Evolutionary conservation across 2,888 invertebrate genomes (phyloP).

Genomic region (Cheilosia urbana): DNA sequence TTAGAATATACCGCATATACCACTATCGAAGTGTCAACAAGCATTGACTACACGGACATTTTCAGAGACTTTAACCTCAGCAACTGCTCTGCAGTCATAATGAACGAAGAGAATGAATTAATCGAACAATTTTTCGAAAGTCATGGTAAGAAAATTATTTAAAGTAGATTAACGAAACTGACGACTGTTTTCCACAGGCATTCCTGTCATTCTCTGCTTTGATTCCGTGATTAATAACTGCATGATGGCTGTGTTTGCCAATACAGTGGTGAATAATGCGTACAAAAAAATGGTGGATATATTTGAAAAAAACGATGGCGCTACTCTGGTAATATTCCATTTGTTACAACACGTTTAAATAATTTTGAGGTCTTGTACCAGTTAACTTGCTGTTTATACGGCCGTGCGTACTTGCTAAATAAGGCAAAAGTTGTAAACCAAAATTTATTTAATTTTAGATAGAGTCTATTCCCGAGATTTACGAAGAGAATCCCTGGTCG

Average conservation of each 20-base stretch:
- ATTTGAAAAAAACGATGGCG: constrained; percentile 62
- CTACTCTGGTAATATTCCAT: constrained; percentile 49
- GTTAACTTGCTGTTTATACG: no score
- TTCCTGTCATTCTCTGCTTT: constrained; percentile 62
- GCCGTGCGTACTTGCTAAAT: background rate
- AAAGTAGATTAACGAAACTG: background rate
- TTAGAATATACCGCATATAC: constrained; percentile 59
- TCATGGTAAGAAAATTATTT: constrained; percentile 31
- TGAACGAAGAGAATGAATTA: constrained; percentile 56
- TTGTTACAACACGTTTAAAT: background rate
- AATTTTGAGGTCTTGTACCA: background rate
- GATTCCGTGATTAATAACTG: constrained; percentile 64
- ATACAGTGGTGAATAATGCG: constrained; percentile 31
- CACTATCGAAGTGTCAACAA: constrained; percentile 44
- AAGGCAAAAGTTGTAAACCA: constrained; percentile 1
- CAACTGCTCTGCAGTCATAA: constrained; percentile 61
- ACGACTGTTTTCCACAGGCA: constrained; percentile 14
- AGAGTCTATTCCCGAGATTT: constrained; percentile 70
- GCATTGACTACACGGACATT: constrained; percentile 22
- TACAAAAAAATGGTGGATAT: constrained; percentile 58
- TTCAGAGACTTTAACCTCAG: constrained; percentile 66
- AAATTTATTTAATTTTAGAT: constrained; percentile 43
- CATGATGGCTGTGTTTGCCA: constrained; percentile 56
- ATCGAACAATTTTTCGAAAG: constrained; percentile 56
- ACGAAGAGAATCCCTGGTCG: constrained; percentile 76